Conservation (phyloP, 1,140 invertebrate genomes). For the Dendroctonus valens region DNA sequence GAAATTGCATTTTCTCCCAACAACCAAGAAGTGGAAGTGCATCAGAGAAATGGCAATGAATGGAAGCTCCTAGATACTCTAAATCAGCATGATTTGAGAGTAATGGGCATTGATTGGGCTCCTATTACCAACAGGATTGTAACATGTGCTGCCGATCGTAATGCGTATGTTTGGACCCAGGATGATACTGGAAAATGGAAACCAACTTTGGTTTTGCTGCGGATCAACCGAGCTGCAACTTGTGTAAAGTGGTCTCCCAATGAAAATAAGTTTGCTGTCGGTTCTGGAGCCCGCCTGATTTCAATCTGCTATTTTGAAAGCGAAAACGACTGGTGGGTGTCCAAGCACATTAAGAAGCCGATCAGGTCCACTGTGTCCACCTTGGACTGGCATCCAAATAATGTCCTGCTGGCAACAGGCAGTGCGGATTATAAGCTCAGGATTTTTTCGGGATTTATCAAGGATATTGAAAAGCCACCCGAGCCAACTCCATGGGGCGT, state of each 20-base stretch:
- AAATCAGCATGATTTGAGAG: constrained; percentile 91
- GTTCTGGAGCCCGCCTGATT: constrained; percentile 92
- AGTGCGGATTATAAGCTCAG: constrained; percentile 96
- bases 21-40: constrained; percentile 95
- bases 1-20: constrained; percentile 94
- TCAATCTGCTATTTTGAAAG: constrained; percentile 98
- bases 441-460: constrained; percentile 96
- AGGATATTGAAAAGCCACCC: constrained; percentile 89
- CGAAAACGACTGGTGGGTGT: constrained; percentile 99
- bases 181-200: constrained; percentile 89
- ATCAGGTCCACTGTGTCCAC: constrained; percentile 95
- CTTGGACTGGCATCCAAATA: constrained; percentile 99
- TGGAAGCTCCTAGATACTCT: constrained; percentile 85
- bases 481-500: constrained; percentile 85
- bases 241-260: constrained; percentile 99
- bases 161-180: constrained; percentile 96
- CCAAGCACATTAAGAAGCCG: constrained; percentile 99
- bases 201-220: constrained; percentile 90
- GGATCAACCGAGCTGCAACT: constrained; percentile 96
- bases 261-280: constrained; percentile 99
- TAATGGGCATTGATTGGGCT: constrained; percentile 99
- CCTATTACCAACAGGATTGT: constrained; percentile 97
- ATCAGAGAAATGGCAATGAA: constrained; percentile 69
- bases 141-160: constrained; percentile 97
- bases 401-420: constrained; percentile 87